Evolutionary conservation across 2,888 invertebrate species (phyloP), one percentile per base, ranked within the genome.

Genomic region (Coronaproctus castanopsis): DNA sequence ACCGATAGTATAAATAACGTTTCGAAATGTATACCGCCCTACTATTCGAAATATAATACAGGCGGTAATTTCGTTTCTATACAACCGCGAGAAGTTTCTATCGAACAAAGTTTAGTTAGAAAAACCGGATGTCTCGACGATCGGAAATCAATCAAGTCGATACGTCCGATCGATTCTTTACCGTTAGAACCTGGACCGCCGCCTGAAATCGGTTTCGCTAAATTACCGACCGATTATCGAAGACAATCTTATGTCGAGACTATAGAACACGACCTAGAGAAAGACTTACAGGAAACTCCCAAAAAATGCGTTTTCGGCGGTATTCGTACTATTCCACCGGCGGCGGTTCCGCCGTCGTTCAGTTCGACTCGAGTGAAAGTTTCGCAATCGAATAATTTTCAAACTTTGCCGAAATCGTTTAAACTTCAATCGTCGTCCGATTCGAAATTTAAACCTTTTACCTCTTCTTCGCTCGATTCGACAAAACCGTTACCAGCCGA

Each of bases 141-240:
- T 22, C 21, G 59, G 36, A 55, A 58, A 10, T 57, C 73, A 64
- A 72, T 74, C 65, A 72, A 73, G 36, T 69, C 52, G 14, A 19
- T 48, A 1, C 24, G 53, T 1, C 20, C 19, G 8, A 19, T 75
- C 8, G 70, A 75, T 63, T 76, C 76, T 65, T 71, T 79, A 2
- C 71, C 74, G 63, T 62, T 82, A n/a, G 77, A 80, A 67, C 82
- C 82, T 0, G 83, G 82, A 2, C 75, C 81, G 14, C 80, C 82
- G 2, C 81, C 82, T 19, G 80, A 81, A 71, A 80, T 83, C 8
- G 80, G 76, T 52, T 83, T 76, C 69, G 78, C 79, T 1, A 76
- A 78, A 24, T 75, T 78, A 8, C 75, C 77, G 1, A 66, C 70
- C 22, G 67, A 70, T 49, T 68, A 69, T 61, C 68, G 76, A 55